These are phyloP conservation scores for Adelges cooleyi DNA, from an alignment of 1,140 invertebrate genomes.

Conservation along the genomic window DNA sequence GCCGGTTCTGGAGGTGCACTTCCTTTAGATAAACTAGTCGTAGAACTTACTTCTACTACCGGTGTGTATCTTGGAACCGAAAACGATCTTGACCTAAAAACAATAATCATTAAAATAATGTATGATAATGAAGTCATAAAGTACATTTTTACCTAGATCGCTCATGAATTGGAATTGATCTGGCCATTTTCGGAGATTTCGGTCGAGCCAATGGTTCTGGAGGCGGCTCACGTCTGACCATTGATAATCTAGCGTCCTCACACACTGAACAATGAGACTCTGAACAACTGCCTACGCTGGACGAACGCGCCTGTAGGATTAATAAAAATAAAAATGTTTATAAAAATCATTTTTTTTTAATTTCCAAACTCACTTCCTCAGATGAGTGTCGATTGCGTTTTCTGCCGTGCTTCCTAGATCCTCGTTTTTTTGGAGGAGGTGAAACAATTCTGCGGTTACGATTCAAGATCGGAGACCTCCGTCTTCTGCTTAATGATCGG, in stretches of 20 bases:
- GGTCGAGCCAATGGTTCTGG: slow-evolving; percentile 1
- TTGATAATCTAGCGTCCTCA: slow-evolving; percentile 43
- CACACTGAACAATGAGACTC: slow-evolving; percentile 64
- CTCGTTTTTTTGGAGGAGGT: slow-evolving; percentile 4
- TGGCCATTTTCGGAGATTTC: slow-evolving; percentile 21
- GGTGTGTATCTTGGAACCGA: slow-evolving; percentile 38
- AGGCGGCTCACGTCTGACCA: slow-evolving; percentile 37
- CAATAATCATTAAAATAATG: not conserved
- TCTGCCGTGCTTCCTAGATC: slow-evolving; percentile 3
- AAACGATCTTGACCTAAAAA: slow-evolving; percentile 41
- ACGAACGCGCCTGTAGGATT: slow-evolving; percentile 38
- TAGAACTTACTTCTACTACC: slow-evolving; percentile 25
- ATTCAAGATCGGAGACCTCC: slow-evolving; percentile 22
- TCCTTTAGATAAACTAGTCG: slow-evolving; percentile 17
- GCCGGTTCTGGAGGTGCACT: slow-evolving; percentile 36
- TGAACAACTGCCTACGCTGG: slow-evolving; percentile 63
- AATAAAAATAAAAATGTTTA: not conserved
- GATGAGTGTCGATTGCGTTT: slow-evolving; percentile 13
- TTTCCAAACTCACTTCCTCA: slow-evolving; percentile 15
- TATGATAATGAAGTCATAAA: not conserved
- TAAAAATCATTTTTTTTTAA: too few species aligned
- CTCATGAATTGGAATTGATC: slow-evolving; percentile 16
- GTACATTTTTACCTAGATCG: slow-evolving; percentile 14
- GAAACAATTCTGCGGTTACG: slow-evolving; percentile 6
- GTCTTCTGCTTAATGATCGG: slow-evolving; percentile 25